Base-by-base conservation (phyloP, 1,140 invertebrate genomes). In the Tetramorium alpestre region DNA sequence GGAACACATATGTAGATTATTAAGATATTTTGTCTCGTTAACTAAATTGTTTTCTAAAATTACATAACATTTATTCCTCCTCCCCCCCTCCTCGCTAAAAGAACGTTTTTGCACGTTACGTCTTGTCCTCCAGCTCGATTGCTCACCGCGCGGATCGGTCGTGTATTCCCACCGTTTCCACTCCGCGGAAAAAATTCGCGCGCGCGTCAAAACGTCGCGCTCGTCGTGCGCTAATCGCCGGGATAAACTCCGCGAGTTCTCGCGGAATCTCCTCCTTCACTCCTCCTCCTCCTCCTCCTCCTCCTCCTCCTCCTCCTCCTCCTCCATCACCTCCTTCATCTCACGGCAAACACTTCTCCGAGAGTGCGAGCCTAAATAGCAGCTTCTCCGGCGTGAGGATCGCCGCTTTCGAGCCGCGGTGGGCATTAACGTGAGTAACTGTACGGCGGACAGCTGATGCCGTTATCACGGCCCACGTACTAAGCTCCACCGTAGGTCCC, bases 341-440 rank as follows among this genome's bases (percentile, higher is more conserved):
- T 47, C 80, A 51, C 33, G n/a, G 56, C 56, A 41, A 67, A 22
- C 76, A 67, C 28, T 38, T 41, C 28, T 44, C 62, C 44, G 62
- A 51, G 62, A 69, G 56, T 54, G 62, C 49, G 54, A 86, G 77
- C 76, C 67, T 87, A 80, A 81, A 87, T 87, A 82, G 69, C 80
- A 87, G 80, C 51, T 38, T 86, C 75, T 80, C 47, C 51, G 69
- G 75, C 28, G 49, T 44, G 18, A 86, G 67, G 58, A 86, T 86
- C 60, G 77, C 76, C 62, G 85, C 77, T 85, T 85, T 85, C 41
- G 64, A 77, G 86, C 60, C 65, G 25, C 49, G 56, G 41, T n/a
- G 62, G 67, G 60, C 85, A 87, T 88, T 88, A 87, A 88, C 84
- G 85, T 56, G 87, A 88, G 77, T 88, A 88, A 87, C 87, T 86